phyloP scores from a whole-genome alignment of 2,113 vertebrate genomes.

The Jacana jacana region DNA sequence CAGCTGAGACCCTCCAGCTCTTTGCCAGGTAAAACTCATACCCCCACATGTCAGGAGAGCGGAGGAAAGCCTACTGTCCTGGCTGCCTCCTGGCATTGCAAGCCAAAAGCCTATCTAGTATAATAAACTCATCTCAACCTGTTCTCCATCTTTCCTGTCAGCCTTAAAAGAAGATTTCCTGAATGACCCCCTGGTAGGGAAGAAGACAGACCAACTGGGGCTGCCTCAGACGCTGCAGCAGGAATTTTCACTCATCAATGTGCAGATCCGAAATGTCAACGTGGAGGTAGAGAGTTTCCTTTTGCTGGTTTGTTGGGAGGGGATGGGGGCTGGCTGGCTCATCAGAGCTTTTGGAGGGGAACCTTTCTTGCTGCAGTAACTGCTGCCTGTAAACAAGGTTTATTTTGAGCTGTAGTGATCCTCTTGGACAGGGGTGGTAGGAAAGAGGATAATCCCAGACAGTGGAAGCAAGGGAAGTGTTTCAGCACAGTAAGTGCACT shows the following conservation, averaged over 20 bases:
- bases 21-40: background rate
- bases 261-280: conserved; percentile 96
- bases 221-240: conserved; percentile 96
- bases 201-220: conserved; percentile 79
- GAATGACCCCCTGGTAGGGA: conserved; percentile 65
- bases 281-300: conserved; percentile 84
- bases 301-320: background rate
- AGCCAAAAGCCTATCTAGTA: background rate
- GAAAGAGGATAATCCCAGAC: background rate
- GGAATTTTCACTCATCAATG: conserved; percentile 97
- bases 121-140: background rate
- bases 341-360: background rate
- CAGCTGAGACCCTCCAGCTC: background rate
- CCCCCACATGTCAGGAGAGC: background rate
- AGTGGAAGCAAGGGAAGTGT: background rate
- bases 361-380: background rate
- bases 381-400: background rate
- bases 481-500: background rate
- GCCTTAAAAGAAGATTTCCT: conserved; percentile 79
- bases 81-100: background rate
- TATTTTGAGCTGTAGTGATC: background rate
- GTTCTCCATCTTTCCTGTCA: conserved; percentile 51
- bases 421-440: background rate
- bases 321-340: background rate
- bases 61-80: background rate